Evolutionary conservation across 2,888 invertebrate genomes (phyloP), one percentile per base, ranked within the genome.

Genomic region (Azorinus chamasolen): DNA sequence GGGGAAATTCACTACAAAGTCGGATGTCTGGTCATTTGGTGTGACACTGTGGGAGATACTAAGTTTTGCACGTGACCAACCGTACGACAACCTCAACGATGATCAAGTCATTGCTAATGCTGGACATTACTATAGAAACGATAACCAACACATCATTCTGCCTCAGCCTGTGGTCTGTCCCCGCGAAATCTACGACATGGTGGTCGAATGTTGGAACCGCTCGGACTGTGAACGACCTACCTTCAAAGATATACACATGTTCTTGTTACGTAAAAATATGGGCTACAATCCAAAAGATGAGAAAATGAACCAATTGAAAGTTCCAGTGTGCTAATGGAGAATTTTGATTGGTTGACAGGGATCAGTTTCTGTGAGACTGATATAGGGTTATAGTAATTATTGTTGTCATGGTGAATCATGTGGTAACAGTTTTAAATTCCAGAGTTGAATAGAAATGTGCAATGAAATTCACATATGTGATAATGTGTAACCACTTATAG

Each of bases 1-100:
- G 97, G 96, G 96, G 61, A 96, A 96, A 93, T 97, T 97, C 93
- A 96, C 96, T 41, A 95, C 95, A 58, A 96, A 96, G 93, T 96
- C 96, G 90, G 97, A 98, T 93, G 97, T 97, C 0, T 98, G 97
- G 97, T 95, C 97, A 16, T 97, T 97, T 93, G 97, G 96, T 0
- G 96, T 97, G 22, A 96, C 97, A 0, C 94, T 97, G 55, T 96
- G 97, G 95, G 97, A 98, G 93, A 95, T 98, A 71, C 94, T 97
- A 88, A 96, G 96, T 12, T 94, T 96, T 64, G 96, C 97, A 84
- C 94, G 96, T 55, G 95, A 96, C 61, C 95, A 95, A 73, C 97
- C 97, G 0, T 97, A 95, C 93, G 96, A 96, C 66, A 95, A 95
- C 74, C 92, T 96, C 82, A 95, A 95, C 18, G 97, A 97, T 91